phyloP scores from a whole-genome alignment of 2,888 invertebrate species.

The Lucinisca nassula region DNA sequence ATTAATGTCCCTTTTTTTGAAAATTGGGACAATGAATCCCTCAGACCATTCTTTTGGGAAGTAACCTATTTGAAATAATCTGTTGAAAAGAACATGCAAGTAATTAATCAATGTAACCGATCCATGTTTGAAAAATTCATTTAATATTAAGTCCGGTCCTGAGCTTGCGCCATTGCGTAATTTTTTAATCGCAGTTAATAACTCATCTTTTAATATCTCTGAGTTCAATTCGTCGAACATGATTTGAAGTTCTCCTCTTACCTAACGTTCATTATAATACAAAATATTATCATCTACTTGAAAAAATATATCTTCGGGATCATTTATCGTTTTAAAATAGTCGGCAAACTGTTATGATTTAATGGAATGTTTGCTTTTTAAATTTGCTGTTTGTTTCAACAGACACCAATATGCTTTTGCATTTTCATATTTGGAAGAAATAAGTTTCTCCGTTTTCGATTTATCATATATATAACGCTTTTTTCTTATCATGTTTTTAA shows the following conservation, averaged over 20 bases:
- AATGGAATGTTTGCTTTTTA: background rate
- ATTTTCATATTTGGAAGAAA: slow-evolving; percentile 5
- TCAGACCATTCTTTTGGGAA: slow-evolving; percentile 21
- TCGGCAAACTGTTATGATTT: background rate
- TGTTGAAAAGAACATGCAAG: slow-evolving; percentile 5
- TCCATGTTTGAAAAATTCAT: slow-evolving; percentile 35
- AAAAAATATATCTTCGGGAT: background rate
- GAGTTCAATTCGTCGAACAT: slow-evolving; percentile 1
- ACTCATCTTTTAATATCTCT: background rate
- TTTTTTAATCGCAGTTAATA: slow-evolving; percentile 11
- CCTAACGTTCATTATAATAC: background rate
- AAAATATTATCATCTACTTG: background rate
- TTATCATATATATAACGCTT: background rate
- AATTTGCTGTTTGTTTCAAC: background rate
- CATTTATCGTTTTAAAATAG: background rate
- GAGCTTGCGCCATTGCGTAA: background rate
- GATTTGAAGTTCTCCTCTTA: background rate
- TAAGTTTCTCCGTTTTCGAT: background rate
- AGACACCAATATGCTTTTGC: slow-evolving; percentile 21
- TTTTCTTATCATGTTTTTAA: slow-evolving; percentile 1
- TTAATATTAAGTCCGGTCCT: slow-evolving; percentile 17
- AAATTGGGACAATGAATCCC: slow-evolving; percentile 20
- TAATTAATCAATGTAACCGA: background rate
- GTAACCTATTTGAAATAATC: background rate
- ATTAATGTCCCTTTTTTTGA: slow-evolving; percentile 27